Evolutionary conservation across 2,797 vertebrate species (phyloP).

Genomic region (Selene dorsalis): DNA sequence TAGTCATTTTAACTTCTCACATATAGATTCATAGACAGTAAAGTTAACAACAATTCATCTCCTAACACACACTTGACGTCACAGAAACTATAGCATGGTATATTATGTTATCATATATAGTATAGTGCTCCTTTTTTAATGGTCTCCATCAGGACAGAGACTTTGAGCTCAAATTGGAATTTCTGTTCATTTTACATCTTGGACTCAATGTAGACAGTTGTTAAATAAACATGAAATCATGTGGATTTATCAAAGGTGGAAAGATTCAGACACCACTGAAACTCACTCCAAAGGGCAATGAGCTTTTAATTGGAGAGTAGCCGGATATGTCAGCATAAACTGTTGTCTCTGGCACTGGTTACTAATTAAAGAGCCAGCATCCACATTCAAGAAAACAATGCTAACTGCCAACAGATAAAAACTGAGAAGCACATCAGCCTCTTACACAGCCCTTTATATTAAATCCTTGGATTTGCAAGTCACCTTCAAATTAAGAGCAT

Average conservation of each 20-base stretch:
- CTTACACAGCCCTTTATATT: constrained; percentile 11
- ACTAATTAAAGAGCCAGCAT: constrained; percentile 34
- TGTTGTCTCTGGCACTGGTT: constrained; percentile 43
- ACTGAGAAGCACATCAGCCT: constrained; percentile 4
- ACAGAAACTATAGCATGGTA: constrained; percentile 3
- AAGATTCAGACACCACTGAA: constrained; percentile 25
- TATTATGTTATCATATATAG: constrained; percentile 17
- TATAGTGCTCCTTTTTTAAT: constrained; percentile 5
- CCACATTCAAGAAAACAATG: constrained; percentile 37
- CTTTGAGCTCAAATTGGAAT: constrained; percentile 44
- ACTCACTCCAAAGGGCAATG: constrained; percentile 29
- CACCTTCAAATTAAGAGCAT: constrained; percentile 21
- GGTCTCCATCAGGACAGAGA: constrained; percentile 18
- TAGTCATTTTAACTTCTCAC: constrained; percentile 16
- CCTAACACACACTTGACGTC: constrained; percentile 1
- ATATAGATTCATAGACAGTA: constrained; percentile 21
- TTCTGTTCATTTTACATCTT: constrained; percentile 2
- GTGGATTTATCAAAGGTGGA: constrained; percentile 64
- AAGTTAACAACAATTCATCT: constrained; percentile 13
- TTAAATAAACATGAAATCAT: constrained; percentile 44
- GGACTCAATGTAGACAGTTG: not conserved
- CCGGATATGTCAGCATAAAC: constrained; percentile 58
- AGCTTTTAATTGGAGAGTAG: constrained; percentile 39
- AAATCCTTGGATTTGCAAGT: constrained; percentile 12
- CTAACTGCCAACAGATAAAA: constrained; percentile 22